A percentile compares a stretch with the other conserved stretches of the same genome.
These are phyloP conservation scores for Scolanthus callimorphus DNA, from an alignment of 92 coral and sea anemone genomes.

Conservation along the genomic window DNA sequence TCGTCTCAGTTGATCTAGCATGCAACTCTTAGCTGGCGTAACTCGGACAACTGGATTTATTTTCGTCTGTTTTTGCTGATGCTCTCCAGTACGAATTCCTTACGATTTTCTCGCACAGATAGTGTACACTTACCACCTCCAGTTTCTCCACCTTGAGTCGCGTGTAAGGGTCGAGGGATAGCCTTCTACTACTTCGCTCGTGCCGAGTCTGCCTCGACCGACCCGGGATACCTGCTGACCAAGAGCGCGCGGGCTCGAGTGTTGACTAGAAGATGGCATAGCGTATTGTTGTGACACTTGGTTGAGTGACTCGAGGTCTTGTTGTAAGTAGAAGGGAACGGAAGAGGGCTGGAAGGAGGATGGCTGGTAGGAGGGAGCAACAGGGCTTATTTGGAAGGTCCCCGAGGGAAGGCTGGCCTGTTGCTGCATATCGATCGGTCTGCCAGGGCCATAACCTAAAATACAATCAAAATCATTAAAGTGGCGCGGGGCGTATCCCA, in stretches of 20 bases:
- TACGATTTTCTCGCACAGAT: no score
- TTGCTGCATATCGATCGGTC: neutral
- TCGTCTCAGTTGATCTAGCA: no score
- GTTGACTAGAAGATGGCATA: slow-evolving; percentile 39
- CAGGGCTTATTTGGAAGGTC: slow-evolving; percentile 73
- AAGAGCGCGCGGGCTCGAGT: no score
- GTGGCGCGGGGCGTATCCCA: no score
- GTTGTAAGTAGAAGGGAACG: slow-evolving; percentile 92
- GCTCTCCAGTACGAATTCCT: no score
- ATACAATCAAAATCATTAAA: no score
- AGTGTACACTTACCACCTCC: slow-evolving; percentile 93
- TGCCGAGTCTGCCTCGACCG: slow-evolving; percentile 44
- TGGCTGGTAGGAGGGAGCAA: slow-evolving; percentile 53
- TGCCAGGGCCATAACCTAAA: slow-evolving; percentile 28
- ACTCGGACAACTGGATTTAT: no score
- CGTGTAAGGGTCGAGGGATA: slow-evolving; percentile 91
- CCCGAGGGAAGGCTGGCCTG: slow-evolving; percentile 8
- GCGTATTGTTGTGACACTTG: slow-evolving; percentile 66
- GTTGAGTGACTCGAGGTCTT: slow-evolving; percentile 79
- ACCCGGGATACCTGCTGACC: slow-evolving; percentile 41
- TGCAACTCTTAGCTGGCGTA: no score
- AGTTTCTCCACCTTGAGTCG: slow-evolving; percentile 85
- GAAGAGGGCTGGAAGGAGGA: slow-evolving; percentile 87
- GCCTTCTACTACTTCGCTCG: slow-evolving; percentile 68
- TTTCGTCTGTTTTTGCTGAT: no score